Base-by-base conservation (phyloP, 2,888 invertebrate species). In the Tineola bisselliella region DNA sequence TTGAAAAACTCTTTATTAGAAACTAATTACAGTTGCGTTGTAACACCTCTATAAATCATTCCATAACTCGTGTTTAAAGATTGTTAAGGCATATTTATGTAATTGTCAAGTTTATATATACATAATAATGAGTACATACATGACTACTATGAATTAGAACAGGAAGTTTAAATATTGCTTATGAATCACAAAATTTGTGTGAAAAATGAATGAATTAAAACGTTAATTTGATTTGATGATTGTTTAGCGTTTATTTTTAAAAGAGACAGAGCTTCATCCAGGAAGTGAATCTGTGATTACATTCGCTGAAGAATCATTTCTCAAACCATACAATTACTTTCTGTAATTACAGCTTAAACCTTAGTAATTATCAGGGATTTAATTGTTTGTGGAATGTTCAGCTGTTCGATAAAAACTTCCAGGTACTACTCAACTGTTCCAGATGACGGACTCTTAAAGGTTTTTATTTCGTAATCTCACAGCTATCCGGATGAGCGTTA, bases 341-440 rank as follows among this genome's bases (percentile, higher is more conserved):
- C 15, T 48, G n/a, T 15, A 48, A 48, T 48, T 48, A 48, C 15
- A 48, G 48, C 6, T 17, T 48, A 17, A 48, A 48, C 10, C 48
- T 56, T 56, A 25, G 30, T 18, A 56, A 56, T 56, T 56, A 56
- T 18, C 56, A 30, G 19, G 56, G 56, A 25, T 56, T 56, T 56
- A 56, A 56, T 56, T 56, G 56, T 19, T 56, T 25, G 56, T 56
- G 56, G 56, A 56, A 56, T 56, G 18, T 25, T 19, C 56, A 56
- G 56, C 56, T 56, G 56, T 56, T 56, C 3, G 3, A 30, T 15
- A 18, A 18, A 56, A 56, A 56, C 56, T 56, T 19, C 19, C 19
- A 56, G 3, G 15, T 6, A 15, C 17, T 2, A 5, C 56, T 11
- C 4, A 17, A 25, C 56, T 19, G 56, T 56, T 56, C 56, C 56